phyloP scores from a whole-genome alignment of 2,113 vertebrate species.

The Engraulis encrasicolus region DNA sequence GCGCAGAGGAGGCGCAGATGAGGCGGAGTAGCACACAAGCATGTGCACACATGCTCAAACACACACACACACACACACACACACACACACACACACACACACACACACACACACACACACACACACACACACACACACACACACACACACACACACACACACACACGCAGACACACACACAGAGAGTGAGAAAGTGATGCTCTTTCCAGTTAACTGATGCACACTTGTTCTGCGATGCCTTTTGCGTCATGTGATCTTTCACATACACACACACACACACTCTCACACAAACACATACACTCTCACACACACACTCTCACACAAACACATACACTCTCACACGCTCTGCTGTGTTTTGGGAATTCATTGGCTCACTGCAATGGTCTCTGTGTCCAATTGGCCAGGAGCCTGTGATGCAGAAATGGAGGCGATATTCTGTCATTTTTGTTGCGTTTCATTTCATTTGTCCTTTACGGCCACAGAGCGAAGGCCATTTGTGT shows the following conservation, averaged over 20 bases:
- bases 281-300: not conserved
- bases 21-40: not conserved
- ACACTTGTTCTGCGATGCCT: too few species aligned
- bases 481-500: not conserved
- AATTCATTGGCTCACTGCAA: conserved; percentile 4
- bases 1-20: not conserved
- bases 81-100: too few species aligned
- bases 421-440: not conserved
- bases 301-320: not conserved
- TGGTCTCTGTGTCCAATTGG: not conserved
- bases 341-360: not conserved
- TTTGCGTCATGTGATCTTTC: too few species aligned
- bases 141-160: too few species aligned
- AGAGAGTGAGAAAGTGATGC: too few species aligned
- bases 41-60: too few species aligned
- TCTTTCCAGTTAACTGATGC: too few species aligned
- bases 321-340: not conserved
- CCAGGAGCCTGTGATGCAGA: not conserved
- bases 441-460: not conserved
- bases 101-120: too few species aligned
- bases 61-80: too few species aligned
- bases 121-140: too few species aligned
- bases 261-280: not conserved
- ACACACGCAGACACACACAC: too few species aligned
- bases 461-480: not conserved